These are phyloP conservation scores for Drosophila seguyi DNA, from an alignment of 1,140 invertebrate species.

Conservation along the genomic window DNA sequence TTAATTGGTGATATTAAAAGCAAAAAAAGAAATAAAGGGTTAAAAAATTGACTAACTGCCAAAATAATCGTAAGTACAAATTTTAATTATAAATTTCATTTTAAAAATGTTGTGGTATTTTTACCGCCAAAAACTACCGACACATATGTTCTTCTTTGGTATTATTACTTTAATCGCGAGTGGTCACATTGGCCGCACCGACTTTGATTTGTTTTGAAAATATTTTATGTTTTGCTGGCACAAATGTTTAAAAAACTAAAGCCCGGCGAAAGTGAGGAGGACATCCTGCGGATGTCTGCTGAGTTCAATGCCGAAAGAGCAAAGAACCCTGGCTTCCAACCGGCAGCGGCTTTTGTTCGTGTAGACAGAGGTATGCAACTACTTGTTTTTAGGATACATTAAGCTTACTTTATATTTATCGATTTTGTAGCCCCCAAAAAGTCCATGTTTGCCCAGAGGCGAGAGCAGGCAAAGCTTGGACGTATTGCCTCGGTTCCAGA, in stretches of 20 bases:
- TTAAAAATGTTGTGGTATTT: not conserved
- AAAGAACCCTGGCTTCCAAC: slow-evolving; percentile 85
- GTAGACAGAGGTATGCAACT: slow-evolving; percentile 79
- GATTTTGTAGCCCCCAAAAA: slow-evolving; percentile 49
- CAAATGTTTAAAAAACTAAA: slow-evolving; percentile 88
- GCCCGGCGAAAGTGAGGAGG: slow-evolving; percentile 88
- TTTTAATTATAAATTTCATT: not conserved
- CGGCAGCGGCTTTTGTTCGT: slow-evolving; percentile 88
- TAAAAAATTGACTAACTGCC: not conserved
- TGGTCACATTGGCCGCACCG: not conserved
- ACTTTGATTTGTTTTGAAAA: slow-evolving; percentile 21
- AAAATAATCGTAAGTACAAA: not conserved
- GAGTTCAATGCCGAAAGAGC: slow-evolving; percentile 87
- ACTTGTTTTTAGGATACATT: not conserved
- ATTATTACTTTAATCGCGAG: not conserved
- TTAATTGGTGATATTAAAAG: not conserved
- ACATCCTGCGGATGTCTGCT: slow-evolving; percentile 89
- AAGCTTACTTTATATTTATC: not conserved
- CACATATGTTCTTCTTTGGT: not conserved
- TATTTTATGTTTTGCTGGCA: slow-evolving; percentile 4
- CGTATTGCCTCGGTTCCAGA: slow-evolving; percentile 3
- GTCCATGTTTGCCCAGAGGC: slow-evolving; percentile 74
- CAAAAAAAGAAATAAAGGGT: not conserved
- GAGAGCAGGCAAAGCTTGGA: slow-evolving; percentile 66
- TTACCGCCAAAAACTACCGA: not conserved